A percentile compares a stretch with the other conserved stretches of the same genome.
Evolutionary conservation across 1,140 invertebrate species (phyloP).

Genomic region (Oedothorax gibbosus): DNA sequence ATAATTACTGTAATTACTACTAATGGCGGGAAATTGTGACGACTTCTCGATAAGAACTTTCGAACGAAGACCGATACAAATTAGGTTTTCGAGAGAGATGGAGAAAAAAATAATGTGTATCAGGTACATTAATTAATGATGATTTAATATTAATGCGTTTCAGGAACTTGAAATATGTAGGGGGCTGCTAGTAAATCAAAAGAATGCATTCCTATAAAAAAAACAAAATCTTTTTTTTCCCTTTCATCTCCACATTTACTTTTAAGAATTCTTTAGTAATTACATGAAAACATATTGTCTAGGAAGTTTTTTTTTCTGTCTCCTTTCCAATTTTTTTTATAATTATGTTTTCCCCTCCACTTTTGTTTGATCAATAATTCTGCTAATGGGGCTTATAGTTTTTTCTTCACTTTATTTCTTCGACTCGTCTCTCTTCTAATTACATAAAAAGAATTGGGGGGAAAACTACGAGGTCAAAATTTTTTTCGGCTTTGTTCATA

Average conservation of each 20-base stretch:
- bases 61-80: constrained; percentile 36
- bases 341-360: not conserved
- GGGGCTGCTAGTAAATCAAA: constrained; percentile 47
- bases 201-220: constrained; percentile 14
- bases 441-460: constrained; percentile 48
- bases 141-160: constrained; percentile 56
- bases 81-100: constrained; percentile 11
- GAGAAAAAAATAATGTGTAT: constrained; percentile 46
- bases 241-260: constrained; percentile 31
- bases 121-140: constrained; percentile 56
- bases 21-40: constrained; percentile 50
- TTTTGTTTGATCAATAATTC: constrained; percentile 52
- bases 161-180: constrained; percentile 50
- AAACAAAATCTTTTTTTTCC: constrained; percentile 1
- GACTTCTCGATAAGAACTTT: constrained; percentile 23
- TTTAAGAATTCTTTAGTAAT: constrained; percentile 52
- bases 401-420: constrained; percentile 38
- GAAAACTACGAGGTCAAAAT: constrained; percentile 27
- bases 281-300: constrained; percentile 58
- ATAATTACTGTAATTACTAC: constrained; percentile 51
- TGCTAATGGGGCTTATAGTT: constrained; percentile 35
- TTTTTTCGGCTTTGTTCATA: no score
- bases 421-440: constrained; percentile 34
- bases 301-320: constrained; percentile 39
- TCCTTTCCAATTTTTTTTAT: constrained; percentile 42